Base-by-base conservation (phyloP, 2,888 invertebrate species). In the Caenorhabditis sp. region DNA sequence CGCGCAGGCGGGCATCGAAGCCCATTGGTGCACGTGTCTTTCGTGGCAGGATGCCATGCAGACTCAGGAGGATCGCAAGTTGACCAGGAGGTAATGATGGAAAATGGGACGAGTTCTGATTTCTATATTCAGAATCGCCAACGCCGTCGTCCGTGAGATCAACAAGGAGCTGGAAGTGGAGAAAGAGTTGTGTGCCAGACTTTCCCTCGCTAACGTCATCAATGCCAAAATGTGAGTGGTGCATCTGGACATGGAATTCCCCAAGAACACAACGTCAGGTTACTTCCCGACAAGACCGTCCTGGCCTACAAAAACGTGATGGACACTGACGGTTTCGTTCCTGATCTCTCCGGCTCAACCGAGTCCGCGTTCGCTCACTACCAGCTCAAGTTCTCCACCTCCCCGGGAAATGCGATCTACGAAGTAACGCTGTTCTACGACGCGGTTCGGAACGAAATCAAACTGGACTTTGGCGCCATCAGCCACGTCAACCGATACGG, bases 21-120 rank as follows among this genome's bases (percentile, higher is more conserved):
- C 95, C 0, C 96, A 97, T 89, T 97, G 96, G 96, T 97, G 97
- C 89, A 93, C 95, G 0, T 97, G 97, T 88, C 91, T 96, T 1
- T 92, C 92, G n/a, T 96, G 96, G 95, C 90, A 92, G 78, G 91
- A 92, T 50, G 82, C 85, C 1, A 62, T 71, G 65, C 3, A 13
- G 6, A 41, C 39, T 2, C 13, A 13, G 2, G 39, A 56, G 1
- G 68, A 68, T 50, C 48, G 55, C 9, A 55, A 37, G 24, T 39
- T 55, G 39, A 39, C 55, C 1, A 50, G 32, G 27, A 30, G 32
- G 46, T 46, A 13, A n/a, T n/a, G n/a, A n/a, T n/a, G n/a, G n/a
- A n/a, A n/a, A n/a, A n/a, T n/a, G n/a, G n/a, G n/a, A n/a, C n/a
- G n/a, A n/a, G n/a, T n/a, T n/a, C n/a, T n/a, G n/a, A n/a, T n/a